A percentile compares a stretch with the other conserved stretches of the same genome.
Evolutionary conservation across 2,797 vertebrate genomes (phyloP).

Genomic region (Naso thynnoides): DNA sequence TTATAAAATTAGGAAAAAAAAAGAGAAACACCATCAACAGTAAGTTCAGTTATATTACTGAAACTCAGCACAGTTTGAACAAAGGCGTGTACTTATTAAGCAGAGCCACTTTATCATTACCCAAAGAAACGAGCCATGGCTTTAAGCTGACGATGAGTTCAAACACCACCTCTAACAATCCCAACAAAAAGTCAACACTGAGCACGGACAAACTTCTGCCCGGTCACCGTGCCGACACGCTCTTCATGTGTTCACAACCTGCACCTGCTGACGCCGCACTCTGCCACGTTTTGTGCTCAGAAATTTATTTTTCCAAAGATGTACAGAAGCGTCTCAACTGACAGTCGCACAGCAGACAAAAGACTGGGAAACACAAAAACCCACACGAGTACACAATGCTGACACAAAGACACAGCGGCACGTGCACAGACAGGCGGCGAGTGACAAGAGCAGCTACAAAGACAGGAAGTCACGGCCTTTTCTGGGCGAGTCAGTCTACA

Average conservation of each 20-base stretch:
- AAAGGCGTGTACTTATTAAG: too few species aligned
- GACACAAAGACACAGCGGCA: conserved; percentile 70
- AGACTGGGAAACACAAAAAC: conserved; percentile 32
- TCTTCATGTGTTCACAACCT: neutral
- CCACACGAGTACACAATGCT: conserved; percentile 47
- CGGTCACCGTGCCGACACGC: neutral
- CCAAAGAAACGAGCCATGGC: too few species aligned
- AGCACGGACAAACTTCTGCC: neutral
- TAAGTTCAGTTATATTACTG: too few species aligned
- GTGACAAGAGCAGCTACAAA: conserved; percentile 43
- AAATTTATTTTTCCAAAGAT: conserved; percentile 17
- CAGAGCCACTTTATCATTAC: too few species aligned
- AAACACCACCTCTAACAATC: neutral
- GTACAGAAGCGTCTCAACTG: conserved; percentile 47
- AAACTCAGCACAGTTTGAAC: too few species aligned
- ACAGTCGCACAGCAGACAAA: conserved; percentile 53
- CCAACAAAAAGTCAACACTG: neutral
- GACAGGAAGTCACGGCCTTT: conserved; percentile 29
- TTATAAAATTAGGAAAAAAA: too few species aligned
- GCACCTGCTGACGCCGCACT: conserved; percentile 15
- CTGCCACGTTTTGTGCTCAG: conserved; percentile 16
- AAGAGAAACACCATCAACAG: too few species aligned
- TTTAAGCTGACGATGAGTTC: too few species aligned
- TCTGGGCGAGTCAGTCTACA: conserved; percentile 39
- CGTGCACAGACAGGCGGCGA: conserved; percentile 59